phyloP scores from a whole-genome alignment of 1,140 invertebrate species.

The Drosophila kikkawai region DNA sequence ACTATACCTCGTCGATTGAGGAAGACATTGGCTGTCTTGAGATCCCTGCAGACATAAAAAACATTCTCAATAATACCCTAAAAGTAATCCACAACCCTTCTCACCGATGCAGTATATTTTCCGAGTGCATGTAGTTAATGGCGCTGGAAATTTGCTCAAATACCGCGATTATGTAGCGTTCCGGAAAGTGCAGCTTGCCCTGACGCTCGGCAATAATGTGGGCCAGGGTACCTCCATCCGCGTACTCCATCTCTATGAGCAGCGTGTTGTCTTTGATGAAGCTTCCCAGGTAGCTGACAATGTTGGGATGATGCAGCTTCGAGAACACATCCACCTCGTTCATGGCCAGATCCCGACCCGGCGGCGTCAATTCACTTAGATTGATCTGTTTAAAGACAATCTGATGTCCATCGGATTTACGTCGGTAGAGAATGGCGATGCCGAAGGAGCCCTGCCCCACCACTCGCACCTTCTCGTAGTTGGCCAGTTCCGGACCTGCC shows the following conservation, averaged over 20 bases:
- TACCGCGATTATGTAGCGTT: constrained; percentile 88
- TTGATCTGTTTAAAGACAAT: constrained; percentile 93
- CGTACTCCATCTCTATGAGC: constrained; percentile 94
- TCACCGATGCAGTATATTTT: constrained; percentile 91
- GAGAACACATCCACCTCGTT: constrained; percentile 92
- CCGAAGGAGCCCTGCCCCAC: constrained; percentile 89
- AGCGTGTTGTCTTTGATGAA: constrained; percentile 91
- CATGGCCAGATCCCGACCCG: constrained; percentile 90
- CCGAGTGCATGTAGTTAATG: constrained; percentile 90
- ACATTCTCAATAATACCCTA: neutral
- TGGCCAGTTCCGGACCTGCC: constrained; percentile 66
- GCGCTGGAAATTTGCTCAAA: constrained; percentile 91
- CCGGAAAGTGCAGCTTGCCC: constrained; percentile 84
- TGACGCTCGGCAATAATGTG: constrained; percentile 87
- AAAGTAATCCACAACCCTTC: neutral
- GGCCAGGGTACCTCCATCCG: constrained; percentile 90
- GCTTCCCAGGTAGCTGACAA: constrained; percentile 91
- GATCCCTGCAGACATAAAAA: constrained; percentile 86
- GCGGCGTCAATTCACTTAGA: constrained; percentile 89
- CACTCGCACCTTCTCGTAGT: constrained; percentile 78
- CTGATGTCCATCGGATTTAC: constrained; percentile 88
- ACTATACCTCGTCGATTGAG: constrained; percentile 89
- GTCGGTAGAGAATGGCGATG: constrained; percentile 89
- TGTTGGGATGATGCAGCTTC: constrained; percentile 91
- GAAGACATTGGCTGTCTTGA: constrained; percentile 93